Base-by-base conservation (phyloP, 2,797 vertebrate species). In the Pogoniulus pusillus region DNA sequence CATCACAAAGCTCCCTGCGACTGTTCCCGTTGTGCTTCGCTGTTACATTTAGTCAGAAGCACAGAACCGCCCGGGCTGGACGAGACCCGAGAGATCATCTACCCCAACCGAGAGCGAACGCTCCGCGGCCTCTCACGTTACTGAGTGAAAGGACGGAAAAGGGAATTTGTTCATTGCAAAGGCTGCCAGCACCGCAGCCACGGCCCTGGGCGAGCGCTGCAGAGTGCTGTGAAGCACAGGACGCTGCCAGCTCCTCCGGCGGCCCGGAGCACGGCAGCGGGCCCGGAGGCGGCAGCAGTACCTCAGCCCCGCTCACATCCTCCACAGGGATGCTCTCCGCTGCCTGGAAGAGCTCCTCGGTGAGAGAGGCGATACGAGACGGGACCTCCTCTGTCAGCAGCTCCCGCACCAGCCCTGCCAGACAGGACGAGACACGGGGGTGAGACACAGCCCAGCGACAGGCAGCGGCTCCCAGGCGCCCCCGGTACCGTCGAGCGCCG, bases 261-360 rank as follows among this genome's bases (percentile, higher is more conserved):
- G 6, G 12, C 16, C 29, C 19, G 29, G 23, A 23, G 12, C 16
- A 12, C 4, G 23, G 13, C 14, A 2, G 32, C 3, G 6, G 12
- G 66, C 43, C 8, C 15, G 81, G 7, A 22, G 32, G 22, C 18
- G 3, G 23, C 4, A 13, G 29, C 37, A 51, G 32, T 10, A 97
- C 96, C 82, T 94, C 92, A 14, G 95, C 94, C 95, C 94, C 95
- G 57, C 35, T 60, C 24, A 78, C 35, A 16, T 60, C 81, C 32
- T 77, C 87, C 24, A 91, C 79, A 34, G 97, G 95, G n/a, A 97
- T 17, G 54, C 84, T 76, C 89, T 90, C 95, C 27, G 97, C 95
- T 80, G 98, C 96, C 64, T 63, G 83, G 91, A 98, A 99, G 12
- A 99, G 96, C 87, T 94, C 97, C 54, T 99, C 98, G 80, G 98